Evolutionary conservation across 1,140 invertebrate species (phyloP).

Genomic region (Macrostomum lignano): DNA sequence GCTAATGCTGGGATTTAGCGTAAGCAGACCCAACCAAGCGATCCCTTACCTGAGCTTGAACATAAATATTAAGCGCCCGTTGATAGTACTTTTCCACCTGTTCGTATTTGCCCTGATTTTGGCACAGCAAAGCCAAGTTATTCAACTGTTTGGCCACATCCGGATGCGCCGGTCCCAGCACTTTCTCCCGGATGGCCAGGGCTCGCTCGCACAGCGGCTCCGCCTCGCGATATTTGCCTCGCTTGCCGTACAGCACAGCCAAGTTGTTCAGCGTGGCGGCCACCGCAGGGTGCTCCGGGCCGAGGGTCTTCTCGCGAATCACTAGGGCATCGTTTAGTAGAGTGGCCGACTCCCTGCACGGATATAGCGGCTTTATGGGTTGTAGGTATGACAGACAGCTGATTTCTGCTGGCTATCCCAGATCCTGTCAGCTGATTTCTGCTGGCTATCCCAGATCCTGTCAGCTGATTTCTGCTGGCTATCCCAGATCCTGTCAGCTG

Average conservation of each 20-base stretch:
- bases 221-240: slow-evolving; percentile 84
- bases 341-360: slow-evolving; percentile 85
- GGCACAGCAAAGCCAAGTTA: slow-evolving; percentile 85
- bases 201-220: slow-evolving; percentile 91
- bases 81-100: slow-evolving; percentile 57
- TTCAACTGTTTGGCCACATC: slow-evolving; percentile 98
- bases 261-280: slow-evolving; percentile 84
- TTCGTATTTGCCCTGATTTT: slow-evolving; percentile 47
- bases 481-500: too few species aligned
- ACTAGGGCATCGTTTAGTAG: slow-evolving; percentile 69
- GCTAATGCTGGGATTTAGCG: too few species aligned
- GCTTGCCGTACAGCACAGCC: slow-evolving; percentile 76
- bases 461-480: too few species aligned
- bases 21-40: too few species aligned
- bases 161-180: slow-evolving; percentile 75
- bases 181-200: slow-evolving; percentile 84
- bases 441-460: too few species aligned
- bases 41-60: slow-evolving; percentile 71
- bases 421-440: too few species aligned
- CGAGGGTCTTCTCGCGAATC: slow-evolving; percentile 75
- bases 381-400: too few species aligned
- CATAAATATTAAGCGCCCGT: slow-evolving; percentile 90
- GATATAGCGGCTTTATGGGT: too few species aligned
- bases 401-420: too few species aligned
- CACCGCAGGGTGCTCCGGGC: slow-evolving; percentile 74